These are phyloP conservation scores for Chloroceryle aenea DNA, from an alignment of 2,113 vertebrate species.

Conservation along the genomic window DNA sequence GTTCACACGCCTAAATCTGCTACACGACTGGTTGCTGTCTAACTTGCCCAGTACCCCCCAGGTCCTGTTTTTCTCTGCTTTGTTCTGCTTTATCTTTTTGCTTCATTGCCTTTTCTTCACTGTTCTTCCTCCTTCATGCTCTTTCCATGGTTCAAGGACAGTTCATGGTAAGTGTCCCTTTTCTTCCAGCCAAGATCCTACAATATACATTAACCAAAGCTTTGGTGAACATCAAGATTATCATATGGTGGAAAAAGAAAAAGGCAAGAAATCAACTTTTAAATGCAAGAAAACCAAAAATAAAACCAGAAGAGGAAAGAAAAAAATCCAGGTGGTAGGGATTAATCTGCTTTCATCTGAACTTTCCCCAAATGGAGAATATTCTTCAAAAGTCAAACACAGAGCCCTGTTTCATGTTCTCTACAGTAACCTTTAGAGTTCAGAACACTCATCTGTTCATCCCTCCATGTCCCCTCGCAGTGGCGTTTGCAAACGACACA, in stretches of 20 bases:
- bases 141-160: no score
- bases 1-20: no score
- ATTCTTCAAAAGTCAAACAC: not conserved
- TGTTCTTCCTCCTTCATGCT: no score
- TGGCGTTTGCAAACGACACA: not conserved
- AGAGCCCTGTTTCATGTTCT: not conserved
- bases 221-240: not conserved
- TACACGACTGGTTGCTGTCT: no score
- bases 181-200: no score
- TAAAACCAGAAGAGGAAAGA: not conserved
- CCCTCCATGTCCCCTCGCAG: not conserved
- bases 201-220: not conserved
- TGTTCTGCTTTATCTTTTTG: no score
- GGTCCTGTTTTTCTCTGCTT: no score
- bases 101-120: no score
- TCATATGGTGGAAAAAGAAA: not conserved
- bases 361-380: not conserved
- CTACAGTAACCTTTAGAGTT: constrained; percentile 6
- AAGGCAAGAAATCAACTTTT: not conserved
- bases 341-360: not conserved
- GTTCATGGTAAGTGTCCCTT: no score
- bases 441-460: not conserved
- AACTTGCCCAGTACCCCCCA: no score
- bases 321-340: not conserved
- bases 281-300: not conserved